phyloP scores from a whole-genome alignment of 2,113 vertebrate genomes.

The Apodemus sylvaticus region DNA sequence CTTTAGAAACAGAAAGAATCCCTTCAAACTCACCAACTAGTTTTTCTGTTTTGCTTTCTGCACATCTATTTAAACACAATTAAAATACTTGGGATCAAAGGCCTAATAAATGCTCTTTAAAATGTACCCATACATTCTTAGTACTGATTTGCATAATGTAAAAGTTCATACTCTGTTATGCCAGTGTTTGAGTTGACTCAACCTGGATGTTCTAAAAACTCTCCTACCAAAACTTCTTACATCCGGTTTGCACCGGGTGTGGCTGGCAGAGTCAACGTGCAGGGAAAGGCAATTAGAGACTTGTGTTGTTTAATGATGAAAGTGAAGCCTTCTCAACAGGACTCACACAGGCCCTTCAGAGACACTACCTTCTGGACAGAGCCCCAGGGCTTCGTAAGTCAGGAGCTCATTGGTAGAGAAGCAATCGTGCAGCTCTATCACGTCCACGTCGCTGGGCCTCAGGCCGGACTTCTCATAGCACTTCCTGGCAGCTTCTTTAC shows the following conservation, averaged over 20 bases:
- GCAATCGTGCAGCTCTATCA: slow-evolving; percentile 98
- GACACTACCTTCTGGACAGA: slow-evolving; percentile 93
- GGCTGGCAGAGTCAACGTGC: background rate
- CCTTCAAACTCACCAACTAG: background rate
- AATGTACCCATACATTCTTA: slow-evolving; percentile 8
- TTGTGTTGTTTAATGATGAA: background rate
- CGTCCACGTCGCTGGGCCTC: slow-evolving; percentile 90
- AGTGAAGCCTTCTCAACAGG: slow-evolving; percentile 30
- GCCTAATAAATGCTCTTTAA: background rate
- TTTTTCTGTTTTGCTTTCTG: slow-evolving; percentile 21
- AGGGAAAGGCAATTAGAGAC: background rate
- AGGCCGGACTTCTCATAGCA: slow-evolving; percentile 91
- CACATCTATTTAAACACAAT: slow-evolving; percentile 6
- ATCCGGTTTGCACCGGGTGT: background rate
- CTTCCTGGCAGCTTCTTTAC: slow-evolving; percentile 88
- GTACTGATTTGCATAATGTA: background rate
- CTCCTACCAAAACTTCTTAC: background rate
- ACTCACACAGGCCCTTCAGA: background rate
- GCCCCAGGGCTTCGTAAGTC: slow-evolving; percentile 96
- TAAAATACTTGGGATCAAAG: slow-evolving; percentile 13
- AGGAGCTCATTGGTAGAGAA: slow-evolving; percentile 96
- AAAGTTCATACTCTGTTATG: background rate
- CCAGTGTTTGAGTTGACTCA: background rate
- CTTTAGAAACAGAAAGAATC: background rate
- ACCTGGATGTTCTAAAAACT: background rate